Evolutionary conservation across 2,797 vertebrate species (phyloP), one percentile per base, ranked within the genome.

Genomic region (Molothrus ater): DNA sequence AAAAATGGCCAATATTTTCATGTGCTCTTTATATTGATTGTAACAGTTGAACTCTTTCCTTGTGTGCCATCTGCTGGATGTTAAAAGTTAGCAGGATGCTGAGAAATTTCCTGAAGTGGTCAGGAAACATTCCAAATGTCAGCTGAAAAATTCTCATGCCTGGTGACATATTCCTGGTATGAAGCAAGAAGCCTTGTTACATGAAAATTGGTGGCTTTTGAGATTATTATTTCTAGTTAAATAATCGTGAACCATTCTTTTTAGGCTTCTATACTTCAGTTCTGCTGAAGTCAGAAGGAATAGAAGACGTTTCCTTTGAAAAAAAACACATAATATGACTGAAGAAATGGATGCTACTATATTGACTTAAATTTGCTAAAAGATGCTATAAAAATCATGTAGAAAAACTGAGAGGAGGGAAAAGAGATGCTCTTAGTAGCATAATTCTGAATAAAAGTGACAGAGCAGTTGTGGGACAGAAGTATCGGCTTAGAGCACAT

Each of bases 41-140:
- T 26, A 42, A 18, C 16, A 43, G 40, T 69, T 83, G 36, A 92
- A 69, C 47, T 69, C 92, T 80, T 85, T 92, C 85, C 54, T 82
- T 88, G 75, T 87, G 57, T 93, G 93, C 96, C 95, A 95, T 93
- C 95, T 97, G 91, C 91, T 95, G 93, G 94, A 85, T 90, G 42
- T 65, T 83, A 48, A 43, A 88, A 75, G 71, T 80, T 91, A 88
- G 82, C 91, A 91, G 63, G 36, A 65, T n/a, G 9, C 45, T 51
- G 57, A 22, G 73, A 61, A 3, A 13, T 56, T 74, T 74, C 43
- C 29, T 53, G 53, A 76, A 87, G 60, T 43, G 18, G 28, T 89
- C 78, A 61, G 80, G 68, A 93, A 91, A 31, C 17, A 26, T 28
- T 84, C 69, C 0, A 2, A 69, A 48, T 83, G 86, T 90, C 85